Evolutionary conservation across 2,888 invertebrate genomes (phyloP), one percentile per base, ranked within the genome.

Genomic region (Eudemis profundana): DNA sequence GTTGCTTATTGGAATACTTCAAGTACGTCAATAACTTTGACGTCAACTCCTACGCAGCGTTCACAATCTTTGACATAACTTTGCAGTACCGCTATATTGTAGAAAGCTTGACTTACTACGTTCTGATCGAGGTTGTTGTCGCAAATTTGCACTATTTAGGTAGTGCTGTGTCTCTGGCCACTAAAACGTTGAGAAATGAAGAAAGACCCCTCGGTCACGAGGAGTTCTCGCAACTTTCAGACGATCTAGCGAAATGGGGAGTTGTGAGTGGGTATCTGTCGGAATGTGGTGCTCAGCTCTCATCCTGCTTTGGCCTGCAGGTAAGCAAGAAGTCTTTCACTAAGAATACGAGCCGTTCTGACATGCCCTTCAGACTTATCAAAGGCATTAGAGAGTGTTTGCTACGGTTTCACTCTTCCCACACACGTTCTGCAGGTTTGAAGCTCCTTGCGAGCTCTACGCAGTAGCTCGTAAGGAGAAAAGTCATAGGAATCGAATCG

Each of bases 251-350:
- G 1, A 51, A 36, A 14, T 51, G 36, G 51, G 36, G 36, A 36
- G 7, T 21, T 2, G 21, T 36, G 3, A 51, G 21, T 38, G 10
- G n/a, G 2, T 8, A n/a, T 19, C 17, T 51, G 7, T 51, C 36
- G 2, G 21, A 36, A 5, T 36, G 36, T 19, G n/a, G 21, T 4
- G 8, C 36, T 8, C 17, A 38, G n/a, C 19, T 51, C 8, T 36
- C 51, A 0, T 21, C 51, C 3, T 51, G 36, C 21, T 51, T 51
- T 12, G 36, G 51, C 21, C 19, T 51, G 36, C 19, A 51, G 36
- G 51, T 51, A 36, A 51, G 4, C n/a, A n/a, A n/a, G n/a, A n/a
- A n/a, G n/a, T n/a, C n/a, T 44, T 7, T 29, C 8, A 15, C 38
- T 2, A 38, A 4, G n/a, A 12, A n/a, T 38, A 38, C 2, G 38